phyloP scores from a whole-genome alignment of 2,113 vertebrate species.

The Galeopterus variegatus region DNA sequence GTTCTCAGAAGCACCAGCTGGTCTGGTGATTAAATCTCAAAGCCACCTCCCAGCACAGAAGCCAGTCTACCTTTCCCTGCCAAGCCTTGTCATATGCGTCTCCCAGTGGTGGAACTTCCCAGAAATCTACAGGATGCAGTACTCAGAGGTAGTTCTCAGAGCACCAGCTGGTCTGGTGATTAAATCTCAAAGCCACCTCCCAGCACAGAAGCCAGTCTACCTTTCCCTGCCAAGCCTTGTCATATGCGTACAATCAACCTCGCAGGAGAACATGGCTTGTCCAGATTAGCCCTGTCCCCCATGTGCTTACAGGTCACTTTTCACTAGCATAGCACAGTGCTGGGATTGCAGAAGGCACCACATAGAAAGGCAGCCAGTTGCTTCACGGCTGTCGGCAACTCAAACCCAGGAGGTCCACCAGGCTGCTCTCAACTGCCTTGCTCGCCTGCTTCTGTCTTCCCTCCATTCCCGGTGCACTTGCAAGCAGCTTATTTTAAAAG shows the following conservation, averaged over 20 bases:
- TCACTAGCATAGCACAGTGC: not conserved
- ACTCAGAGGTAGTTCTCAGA: not conserved
- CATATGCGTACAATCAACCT: not conserved
- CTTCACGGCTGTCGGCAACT: not conserved
- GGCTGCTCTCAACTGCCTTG: not conserved
- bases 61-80: not conserved
- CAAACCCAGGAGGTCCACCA: not conserved
- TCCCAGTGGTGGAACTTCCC: not conserved
- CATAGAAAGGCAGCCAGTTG: not conserved
- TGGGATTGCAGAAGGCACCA: not conserved
- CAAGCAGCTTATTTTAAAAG: constrained; percentile 80
- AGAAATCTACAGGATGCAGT: not conserved
- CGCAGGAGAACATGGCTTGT: not conserved
- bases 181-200: constrained; percentile 18
- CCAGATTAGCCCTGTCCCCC: not conserved
- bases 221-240: not conserved
- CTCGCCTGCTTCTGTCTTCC: not conserved
- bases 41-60: not conserved
- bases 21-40: constrained; percentile 48
- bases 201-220: not conserved
- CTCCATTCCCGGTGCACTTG: constrained; percentile 46
- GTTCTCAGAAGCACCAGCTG: not conserved
- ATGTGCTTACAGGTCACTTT: not conserved
- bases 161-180: constrained; percentile 18
- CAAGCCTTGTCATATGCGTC: constrained; percentile 36